A percentile compares a stretch with the other conserved stretches of the same genome.
These are phyloP conservation scores for Biston stratarius DNA, from an alignment of 2,888 invertebrate genomes.

Conservation along the genomic window DNA sequence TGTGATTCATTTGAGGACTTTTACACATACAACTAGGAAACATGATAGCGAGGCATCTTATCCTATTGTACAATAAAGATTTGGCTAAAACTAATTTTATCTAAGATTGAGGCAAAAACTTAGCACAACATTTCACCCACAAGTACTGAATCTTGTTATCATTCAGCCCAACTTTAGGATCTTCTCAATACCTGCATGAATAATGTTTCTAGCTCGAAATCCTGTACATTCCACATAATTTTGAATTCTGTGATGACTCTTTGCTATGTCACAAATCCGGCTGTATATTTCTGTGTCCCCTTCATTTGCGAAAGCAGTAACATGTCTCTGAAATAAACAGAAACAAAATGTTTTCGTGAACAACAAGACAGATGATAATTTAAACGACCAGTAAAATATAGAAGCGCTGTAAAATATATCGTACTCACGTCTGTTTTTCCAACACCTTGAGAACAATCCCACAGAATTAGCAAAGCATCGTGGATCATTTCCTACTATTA, in stretches of 20 bases:
- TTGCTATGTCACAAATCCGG: conserved; percentile 88
- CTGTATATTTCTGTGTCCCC: conserved; percentile 88
- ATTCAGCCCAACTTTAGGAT: neutral
- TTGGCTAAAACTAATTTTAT: too few relatives aligned
- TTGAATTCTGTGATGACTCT: conserved; percentile 88
- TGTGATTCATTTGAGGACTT: too few relatives aligned
- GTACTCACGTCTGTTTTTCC: conserved; percentile 51
- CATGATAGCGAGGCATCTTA: too few relatives aligned
- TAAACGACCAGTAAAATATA: too few relatives aligned
- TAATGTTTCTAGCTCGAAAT: conserved; percentile 79
- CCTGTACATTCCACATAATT: conserved; percentile 86
- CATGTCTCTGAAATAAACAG: conserved; percentile 57
- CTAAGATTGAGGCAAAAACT: too few relatives aligned
- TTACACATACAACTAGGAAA: too few relatives aligned
- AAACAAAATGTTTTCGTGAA: conserved; percentile 9
- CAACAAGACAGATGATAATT: neutral
- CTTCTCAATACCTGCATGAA: conserved; percentile 71
- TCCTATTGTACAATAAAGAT: too few relatives aligned
- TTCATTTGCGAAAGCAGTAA: conserved; percentile 87
- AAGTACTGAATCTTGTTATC: neutral
- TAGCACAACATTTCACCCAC: neutral
- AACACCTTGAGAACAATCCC: conserved; percentile 83
- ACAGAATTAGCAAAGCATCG: conserved; percentile 88
- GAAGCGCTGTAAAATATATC: too few relatives aligned
- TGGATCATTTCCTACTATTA: conserved; percentile 85